phyloP scores from a whole-genome alignment of 2,888 invertebrate species.

The Melanostoma scalare region DNA sequence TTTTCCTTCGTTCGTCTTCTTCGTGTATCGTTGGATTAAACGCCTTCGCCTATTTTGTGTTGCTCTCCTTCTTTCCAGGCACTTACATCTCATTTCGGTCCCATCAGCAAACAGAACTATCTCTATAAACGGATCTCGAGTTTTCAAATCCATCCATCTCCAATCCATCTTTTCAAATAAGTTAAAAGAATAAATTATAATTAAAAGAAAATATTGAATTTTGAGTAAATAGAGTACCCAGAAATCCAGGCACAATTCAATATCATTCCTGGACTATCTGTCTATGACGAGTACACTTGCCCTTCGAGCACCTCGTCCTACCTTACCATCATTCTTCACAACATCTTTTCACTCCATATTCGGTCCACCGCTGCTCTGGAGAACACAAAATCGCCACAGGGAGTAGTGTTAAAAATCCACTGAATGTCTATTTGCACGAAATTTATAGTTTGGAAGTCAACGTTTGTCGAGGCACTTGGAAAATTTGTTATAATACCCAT shows the following conservation, averaged over 20 bases:
- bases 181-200: neutral
- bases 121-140: neutral
- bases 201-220: constrained; percentile 4
- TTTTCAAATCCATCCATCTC: constrained; percentile 1
- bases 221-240: constrained; percentile 6
- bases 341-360: neutral
- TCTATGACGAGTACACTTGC: neutral
- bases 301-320: constrained; percentile 1
- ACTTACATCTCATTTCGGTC: neutral
- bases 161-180: neutral
- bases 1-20: neutral
- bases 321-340: neutral
- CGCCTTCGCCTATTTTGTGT: constrained; percentile 17
- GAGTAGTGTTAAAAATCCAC: constrained; percentile 53
- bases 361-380: neutral
- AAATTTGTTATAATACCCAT: constrained; percentile 47
- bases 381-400: constrained; percentile 39
- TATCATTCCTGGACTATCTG: constrained; percentile 9
- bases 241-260: constrained; percentile 1
- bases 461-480: constrained; percentile 41
- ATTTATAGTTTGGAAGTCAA: constrained; percentile 52
- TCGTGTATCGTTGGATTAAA: neutral
- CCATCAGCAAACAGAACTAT: neutral
- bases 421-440: constrained; percentile 62
- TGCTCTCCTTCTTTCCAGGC: neutral